Base-by-base conservation (phyloP, 1,140 invertebrate species). In the Leptestheria dahalacensis region DNA sequence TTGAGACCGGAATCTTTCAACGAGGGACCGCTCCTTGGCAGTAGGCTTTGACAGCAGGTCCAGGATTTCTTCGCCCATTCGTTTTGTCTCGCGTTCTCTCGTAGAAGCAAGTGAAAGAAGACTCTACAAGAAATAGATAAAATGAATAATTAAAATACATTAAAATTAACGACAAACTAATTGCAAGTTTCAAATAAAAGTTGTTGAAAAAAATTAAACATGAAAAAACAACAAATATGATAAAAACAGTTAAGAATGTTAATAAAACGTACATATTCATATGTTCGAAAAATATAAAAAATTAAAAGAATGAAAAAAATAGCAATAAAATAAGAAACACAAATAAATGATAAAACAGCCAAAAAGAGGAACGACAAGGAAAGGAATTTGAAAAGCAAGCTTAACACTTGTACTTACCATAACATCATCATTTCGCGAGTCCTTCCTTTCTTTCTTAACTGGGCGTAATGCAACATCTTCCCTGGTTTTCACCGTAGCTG, bases 21-120 rank as follows among this genome's bases (percentile, higher is more conserved):
- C 88, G 20, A 97, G 73, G 0, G 86, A 91, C 67, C 86, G 82
- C 71, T 98, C 93, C 75, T 97, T 97, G 1, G 91, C 92, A 2
- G 92, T 96, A 21, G 92, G 92, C 73, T 93, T 93, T 63, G 89
- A 94, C 0, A 98, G 73, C 6, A 98, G 72, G 69, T 95, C 89
- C 61, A 95, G 75, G 60, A 97, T 97, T 73, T 97, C 93, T 75
- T 97, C 93, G 1, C 91, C 91, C 6, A 96, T 80, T 74, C 92
- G 87, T 72, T 97, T 97, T 63, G 83, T 93, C 69, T 95, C 91
- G 70, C 92, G 91, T 70, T 98, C 92, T 67, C 90, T 80, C 51
- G 91, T 91, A 0, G 92, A 95, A 20, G 92, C 88, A 80, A 92
- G 86, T 11, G 90, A 89, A 48, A 98, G 75, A 21, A 97, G 72